A percentile compares a stretch with the other conserved stretches of the same genome.
Conservation (phyloP, 2,888 invertebrate species). For the Diploptera punctata region DNA sequence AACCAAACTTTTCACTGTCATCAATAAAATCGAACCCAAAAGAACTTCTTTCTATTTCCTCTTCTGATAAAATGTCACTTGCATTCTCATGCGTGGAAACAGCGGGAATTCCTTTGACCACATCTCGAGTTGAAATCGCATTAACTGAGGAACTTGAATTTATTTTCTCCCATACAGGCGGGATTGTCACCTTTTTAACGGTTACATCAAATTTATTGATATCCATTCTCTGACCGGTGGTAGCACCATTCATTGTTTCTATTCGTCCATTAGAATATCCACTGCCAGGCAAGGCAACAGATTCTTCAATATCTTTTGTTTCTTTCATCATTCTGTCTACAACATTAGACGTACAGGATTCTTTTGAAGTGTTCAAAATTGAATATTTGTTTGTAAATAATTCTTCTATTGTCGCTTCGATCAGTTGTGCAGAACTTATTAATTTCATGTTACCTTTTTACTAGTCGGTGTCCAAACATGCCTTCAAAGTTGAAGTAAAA, state of each 20-base stretch:
- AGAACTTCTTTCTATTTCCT: background rate
- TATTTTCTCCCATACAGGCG: slow-evolving; percentile 7
- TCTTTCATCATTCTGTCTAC: slow-evolving; percentile 9
- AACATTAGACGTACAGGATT: background rate
- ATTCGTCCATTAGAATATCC: background rate
- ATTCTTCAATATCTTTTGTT: background rate
- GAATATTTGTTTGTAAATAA: too few relatives aligned
- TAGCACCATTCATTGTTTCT: background rate
- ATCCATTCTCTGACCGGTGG: too few relatives aligned
- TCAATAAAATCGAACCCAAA: background rate
- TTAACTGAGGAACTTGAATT: background rate
- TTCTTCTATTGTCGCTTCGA: background rate
- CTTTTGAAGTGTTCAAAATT: background rate
- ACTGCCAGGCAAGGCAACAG: background rate
- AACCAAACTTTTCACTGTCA: slow-evolving; percentile 8
- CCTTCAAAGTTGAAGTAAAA: background rate
- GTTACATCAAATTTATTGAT: background rate
- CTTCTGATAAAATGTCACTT: background rate
- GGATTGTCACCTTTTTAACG: slow-evolving; percentile 13
- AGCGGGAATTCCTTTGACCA: background rate
- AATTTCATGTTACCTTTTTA: slow-evolving; percentile 16
- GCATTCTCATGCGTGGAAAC: background rate
- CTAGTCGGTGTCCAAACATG: background rate
- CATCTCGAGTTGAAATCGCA: background rate
- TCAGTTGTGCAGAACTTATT: too few relatives aligned